Evolutionary conservation across 2,888 invertebrate genomes (phyloP), one percentile per base, ranked within the genome.

Genomic region (Phasia obesa): DNA sequence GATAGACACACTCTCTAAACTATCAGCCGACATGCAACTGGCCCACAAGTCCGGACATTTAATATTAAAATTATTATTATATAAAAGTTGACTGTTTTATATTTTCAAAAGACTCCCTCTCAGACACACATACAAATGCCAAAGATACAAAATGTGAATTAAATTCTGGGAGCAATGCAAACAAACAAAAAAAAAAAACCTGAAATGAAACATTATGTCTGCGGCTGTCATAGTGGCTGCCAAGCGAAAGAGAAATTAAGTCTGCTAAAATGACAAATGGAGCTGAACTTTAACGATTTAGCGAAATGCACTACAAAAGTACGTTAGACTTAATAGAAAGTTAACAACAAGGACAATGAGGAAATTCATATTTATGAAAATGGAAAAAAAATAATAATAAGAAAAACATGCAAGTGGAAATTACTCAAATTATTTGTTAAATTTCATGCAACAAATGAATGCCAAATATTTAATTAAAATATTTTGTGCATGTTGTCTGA

Each of bases 221-320:
- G 83, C 71, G 83, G 71, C 78, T 82, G 80, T 83, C 82, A 70
- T 21, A 70, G 47, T 35, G 67, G 55, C 79, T 85, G 84, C 74
- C 84, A 85, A 84, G 67, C 85, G 85, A 85, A 85, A 85, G 85
- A 85, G 85, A 85, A 85, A 85, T 85, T 80, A 85, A 83, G 84
- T 85, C 84, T 82, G 82, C 69, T 73, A 64, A 84, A 75, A 84
- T 81, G 85, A 83, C 76, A 81, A 84, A 84, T 84, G 78, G 78
- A 53, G 81, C 76, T 84, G 78, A 81, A 81, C 78, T 71, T 73
- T 59, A 67, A 59, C 25, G 65, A 65, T 73, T 65, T 49, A 69
- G 55, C 44, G 19, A 35, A 47, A 67, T 25, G 31, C 53, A n/a
- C 6, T 21, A 49, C 47, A 27, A n/a, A n/a, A 77, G 3, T 17